Evolutionary conservation across 2,888 invertebrate species (phyloP).

Genomic region (Eilema sororculum): DNA sequence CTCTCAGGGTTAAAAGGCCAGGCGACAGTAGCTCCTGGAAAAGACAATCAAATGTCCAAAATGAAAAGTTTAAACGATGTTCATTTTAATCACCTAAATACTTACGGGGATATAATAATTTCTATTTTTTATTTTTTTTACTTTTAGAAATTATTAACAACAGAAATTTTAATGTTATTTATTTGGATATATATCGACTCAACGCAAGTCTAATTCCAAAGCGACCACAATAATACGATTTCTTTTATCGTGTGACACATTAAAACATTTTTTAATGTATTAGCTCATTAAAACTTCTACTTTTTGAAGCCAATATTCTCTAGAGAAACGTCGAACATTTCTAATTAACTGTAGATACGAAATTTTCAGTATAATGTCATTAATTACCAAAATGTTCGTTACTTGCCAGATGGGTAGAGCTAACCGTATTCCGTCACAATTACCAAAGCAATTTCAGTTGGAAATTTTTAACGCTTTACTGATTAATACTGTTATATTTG

Average conservation of each 20-base stretch:
- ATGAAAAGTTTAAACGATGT: no score
- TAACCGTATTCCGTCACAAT: constrained; percentile 28
- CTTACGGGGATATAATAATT: no score
- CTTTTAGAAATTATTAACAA: no score
- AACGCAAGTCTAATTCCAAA: no score
- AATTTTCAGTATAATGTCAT: constrained; percentile 21
- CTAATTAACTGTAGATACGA: background rate
- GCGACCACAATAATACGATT: background rate
- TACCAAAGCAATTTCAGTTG: constrained; percentile 28
- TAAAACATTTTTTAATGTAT: background rate
- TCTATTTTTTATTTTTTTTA: no score
- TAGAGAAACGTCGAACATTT: background rate
- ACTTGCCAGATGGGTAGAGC: constrained; percentile 20
- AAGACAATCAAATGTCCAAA: no score
- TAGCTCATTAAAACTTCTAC: background rate
- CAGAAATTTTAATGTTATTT: no score
- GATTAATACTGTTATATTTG: constrained; percentile 23
- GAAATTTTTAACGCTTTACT: constrained; percentile 22
- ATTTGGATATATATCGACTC: no score
- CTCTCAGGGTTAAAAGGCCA: no score
- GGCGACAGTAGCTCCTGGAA: no score
- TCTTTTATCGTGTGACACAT: background rate
- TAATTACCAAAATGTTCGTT: constrained; percentile 30
- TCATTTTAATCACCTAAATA: no score
- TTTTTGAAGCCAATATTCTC: background rate